Base-by-base conservation (phyloP, 1,140 invertebrate genomes). In the Pseudomyrmex concolor region DNA sequence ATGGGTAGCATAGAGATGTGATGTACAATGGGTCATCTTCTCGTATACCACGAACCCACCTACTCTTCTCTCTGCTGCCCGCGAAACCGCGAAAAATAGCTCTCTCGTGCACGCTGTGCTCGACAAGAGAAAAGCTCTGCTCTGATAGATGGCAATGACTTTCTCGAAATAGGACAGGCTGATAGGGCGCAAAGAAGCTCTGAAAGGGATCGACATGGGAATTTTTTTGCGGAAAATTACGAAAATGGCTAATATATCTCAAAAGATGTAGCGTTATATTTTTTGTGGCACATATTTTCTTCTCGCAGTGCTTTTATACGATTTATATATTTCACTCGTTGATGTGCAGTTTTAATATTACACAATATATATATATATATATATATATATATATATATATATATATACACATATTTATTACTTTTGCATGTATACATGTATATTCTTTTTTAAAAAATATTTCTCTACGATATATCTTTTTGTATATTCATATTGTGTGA, bases 121-220 rank as follows among this genome's bases (percentile, higher is more conserved):
- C 25, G 67, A 64, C 76, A 80, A 70, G 76, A 71, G 66, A n/a
- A 59, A 84, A 84, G 60, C 80, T 84, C 60, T 51, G 43, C 19
- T 83, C 59, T 84, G 83, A 84, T 73, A 68, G 70, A 84, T 84
- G 64, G 68, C 81, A 55, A 66, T 51, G 63, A 84, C 80, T 84
- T 84, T 84, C 62, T 84, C 68, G n/a, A 54, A 85, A 68, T 59
- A 64, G 25, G 54, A 67, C 54, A 17, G 17, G 34, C 43, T 62
- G 80, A 84, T 66, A 57, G 34, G 43, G 15, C 34, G 55, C 19
- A 48, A 64, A 84, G 25, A 84, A 84, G 45, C 54, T 60, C 45
- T 51, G 17, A 77, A 78, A 78, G 19, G 19, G 43, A 70, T 70
- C 43, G 43, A 60, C 54, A 22, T 50, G 12, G 10, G 54, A 17